These are phyloP conservation scores for Bombus consobrinus DNA, from an alignment of 1,140 invertebrate species.

Conservation along the genomic window DNA sequence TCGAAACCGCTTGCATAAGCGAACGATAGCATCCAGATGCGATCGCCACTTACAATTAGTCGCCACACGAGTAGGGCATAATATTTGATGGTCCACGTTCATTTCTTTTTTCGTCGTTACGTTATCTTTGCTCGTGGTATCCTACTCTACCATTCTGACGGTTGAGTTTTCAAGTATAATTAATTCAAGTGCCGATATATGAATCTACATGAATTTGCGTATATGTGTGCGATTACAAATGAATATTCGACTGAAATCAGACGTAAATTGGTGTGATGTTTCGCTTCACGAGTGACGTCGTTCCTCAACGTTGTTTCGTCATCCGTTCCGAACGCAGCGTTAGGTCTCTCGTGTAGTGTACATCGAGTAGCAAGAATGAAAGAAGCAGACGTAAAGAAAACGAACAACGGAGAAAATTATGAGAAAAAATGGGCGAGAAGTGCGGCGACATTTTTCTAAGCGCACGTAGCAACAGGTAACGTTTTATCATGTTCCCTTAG, in stretches of 20 bases:
- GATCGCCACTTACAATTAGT: conserved; percentile 38
- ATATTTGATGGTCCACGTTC: conserved; percentile 50
- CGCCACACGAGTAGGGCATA: conserved; percentile 36
- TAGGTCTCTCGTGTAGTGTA: not conserved
- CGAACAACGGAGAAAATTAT: not conserved
- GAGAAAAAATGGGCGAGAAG: not conserved
- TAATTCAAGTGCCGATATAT: not conserved
- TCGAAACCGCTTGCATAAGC: conserved; percentile 62
- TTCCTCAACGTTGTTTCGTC: not conserved
- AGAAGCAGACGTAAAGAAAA: too few species aligned
- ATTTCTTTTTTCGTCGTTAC: conserved; percentile 19
- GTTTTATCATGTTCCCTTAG: conserved; percentile 24
- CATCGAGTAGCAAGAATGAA: not conserved
- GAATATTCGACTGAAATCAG: not conserved
- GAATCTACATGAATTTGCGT: not conserved
- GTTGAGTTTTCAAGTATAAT: not conserved
- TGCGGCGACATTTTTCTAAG: conserved; percentile 19
- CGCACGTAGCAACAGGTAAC: conserved; percentile 37
- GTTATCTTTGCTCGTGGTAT: conserved; percentile 3
- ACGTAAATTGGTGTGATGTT: not conserved
- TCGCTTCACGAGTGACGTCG: not conserved
- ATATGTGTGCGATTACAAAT: not conserved
- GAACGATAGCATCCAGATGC: conserved; percentile 60
- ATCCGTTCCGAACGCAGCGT: not conserved
- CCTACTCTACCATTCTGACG: not conserved